Percentiles rank a stretch among this genome's conserved stretches.
phyloP scores from a whole-genome alignment of 2,797 vertebrate species.

The Chloroceryle amazona region DNA sequence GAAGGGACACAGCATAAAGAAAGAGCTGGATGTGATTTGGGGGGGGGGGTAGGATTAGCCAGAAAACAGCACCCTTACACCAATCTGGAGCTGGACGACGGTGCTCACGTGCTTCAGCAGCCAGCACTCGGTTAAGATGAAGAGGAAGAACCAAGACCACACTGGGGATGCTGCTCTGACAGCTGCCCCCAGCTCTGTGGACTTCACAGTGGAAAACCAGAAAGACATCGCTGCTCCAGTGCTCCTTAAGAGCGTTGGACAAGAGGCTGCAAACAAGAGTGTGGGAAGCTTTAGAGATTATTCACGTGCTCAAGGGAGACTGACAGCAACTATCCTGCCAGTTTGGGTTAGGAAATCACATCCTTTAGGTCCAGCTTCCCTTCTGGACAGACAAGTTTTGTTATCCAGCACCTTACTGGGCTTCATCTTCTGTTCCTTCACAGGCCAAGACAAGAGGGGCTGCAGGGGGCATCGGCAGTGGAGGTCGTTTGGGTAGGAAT shows the following conservation, averaged over 20 bases:
- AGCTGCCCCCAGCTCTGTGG: background rate
- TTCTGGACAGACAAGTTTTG: background rate
- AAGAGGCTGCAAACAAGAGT: background rate
- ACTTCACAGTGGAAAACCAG: background rate
- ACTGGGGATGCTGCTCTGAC: background rate
- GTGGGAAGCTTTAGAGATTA: background rate
- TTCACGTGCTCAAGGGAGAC: background rate
- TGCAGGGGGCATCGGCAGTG: rapidly evolving
- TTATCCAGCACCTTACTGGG: too few relatives aligned
- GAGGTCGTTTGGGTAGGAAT: background rate
- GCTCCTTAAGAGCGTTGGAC: background rate
- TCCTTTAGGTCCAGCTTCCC: background rate
- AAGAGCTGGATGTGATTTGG: rapidly evolving
- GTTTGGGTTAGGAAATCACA: background rate
- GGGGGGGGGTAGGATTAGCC: background rate
- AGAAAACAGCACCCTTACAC: background rate
- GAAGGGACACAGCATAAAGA: background rate
- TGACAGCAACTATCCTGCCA: background rate
- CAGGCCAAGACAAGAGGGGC: background rate
- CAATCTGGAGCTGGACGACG: rapidly evolving
- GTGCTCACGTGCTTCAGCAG: background rate
- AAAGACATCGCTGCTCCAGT: background rate
- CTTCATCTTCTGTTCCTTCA: background rate
- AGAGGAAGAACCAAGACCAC: background rate
- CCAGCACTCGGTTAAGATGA: background rate